A percentile compares a stretch with the other conserved stretches of the same genome.
Conservation (phyloP, 2,113 vertebrate species). For the Cyprinodon tularosa region DNA sequence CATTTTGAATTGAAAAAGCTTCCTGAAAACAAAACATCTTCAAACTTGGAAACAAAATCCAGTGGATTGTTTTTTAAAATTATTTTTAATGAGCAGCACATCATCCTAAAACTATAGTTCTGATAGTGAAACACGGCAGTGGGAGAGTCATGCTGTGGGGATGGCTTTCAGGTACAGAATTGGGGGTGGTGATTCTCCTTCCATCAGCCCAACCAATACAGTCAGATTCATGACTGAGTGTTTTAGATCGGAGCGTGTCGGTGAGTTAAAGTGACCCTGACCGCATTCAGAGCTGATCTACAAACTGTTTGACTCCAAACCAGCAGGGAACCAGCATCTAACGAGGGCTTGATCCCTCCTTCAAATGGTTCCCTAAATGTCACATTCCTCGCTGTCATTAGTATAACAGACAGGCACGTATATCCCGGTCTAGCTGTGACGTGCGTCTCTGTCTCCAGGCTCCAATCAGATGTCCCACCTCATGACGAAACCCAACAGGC, state of each 20-base stretch:
- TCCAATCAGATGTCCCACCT: conserved; percentile 64
- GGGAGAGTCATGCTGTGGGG: neutral
- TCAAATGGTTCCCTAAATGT: neutral
- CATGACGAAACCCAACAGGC: conserved; percentile 63
- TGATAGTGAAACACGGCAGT: neutral
- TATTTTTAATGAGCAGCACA: neutral
- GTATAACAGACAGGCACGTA: conserved; percentile 21
- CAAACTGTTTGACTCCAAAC: conserved; percentile 70
- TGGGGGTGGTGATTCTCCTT: too few relatives aligned
- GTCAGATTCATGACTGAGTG: neutral
- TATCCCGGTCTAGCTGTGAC: neutral
- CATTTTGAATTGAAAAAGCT: too few relatives aligned
- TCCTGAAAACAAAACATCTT: too few relatives aligned
- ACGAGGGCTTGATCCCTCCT: conserved; percentile 65
- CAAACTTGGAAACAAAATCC: too few relatives aligned
- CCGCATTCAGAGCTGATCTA: conserved; percentile 13
- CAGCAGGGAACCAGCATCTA: conserved; percentile 77
- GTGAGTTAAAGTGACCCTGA: neutral
- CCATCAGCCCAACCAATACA: neutral
- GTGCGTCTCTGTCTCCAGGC: conserved; percentile 49
- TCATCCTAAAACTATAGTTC: neutral
- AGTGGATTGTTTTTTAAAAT: too few relatives aligned
- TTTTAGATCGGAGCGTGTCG: neutral
- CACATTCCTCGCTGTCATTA: conserved; percentile 66
- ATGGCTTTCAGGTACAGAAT: neutral